Conservation (phyloP, 2,888 invertebrate genomes). For the Idaea aversata region DNA sequence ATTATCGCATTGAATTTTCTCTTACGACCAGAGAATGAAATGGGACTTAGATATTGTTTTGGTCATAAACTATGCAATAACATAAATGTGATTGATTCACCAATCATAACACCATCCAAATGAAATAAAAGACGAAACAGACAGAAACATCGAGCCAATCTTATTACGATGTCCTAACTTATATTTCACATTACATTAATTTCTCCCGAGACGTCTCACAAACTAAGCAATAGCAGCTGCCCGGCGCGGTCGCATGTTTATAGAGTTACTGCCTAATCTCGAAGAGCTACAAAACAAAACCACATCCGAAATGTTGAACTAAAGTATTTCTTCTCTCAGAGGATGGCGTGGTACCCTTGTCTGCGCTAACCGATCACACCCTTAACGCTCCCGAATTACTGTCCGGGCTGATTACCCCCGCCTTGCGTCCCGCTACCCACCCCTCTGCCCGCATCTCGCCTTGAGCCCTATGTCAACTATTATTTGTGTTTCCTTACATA, state of each 20-base stretch:
- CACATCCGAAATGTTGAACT: conserved; percentile 77
- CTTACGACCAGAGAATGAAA: background rate
- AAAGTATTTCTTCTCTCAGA: conserved; percentile 78
- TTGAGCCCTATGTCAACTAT: conserved; percentile 69
- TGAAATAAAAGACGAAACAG: conserved; percentile 57
- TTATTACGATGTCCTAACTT: conserved; percentile 65
- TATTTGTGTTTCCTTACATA: conserved; percentile 76
- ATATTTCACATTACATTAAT: conserved; percentile 74
- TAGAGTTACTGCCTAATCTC: conserved; percentile 77
- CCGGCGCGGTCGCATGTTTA: conserved; percentile 70
- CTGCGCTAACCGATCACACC: conserved; percentile 78
- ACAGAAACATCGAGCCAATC: conserved; percentile 66
- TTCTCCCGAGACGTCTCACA: conserved; percentile 74
- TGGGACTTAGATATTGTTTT: background rate
- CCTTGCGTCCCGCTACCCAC: conserved; percentile 39
- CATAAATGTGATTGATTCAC: conserved; percentile 38
- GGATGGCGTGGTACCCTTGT: conserved; percentile 76
- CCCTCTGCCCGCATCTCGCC: conserved; percentile 43
- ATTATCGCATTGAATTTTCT: background rate
- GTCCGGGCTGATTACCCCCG: conserved; percentile 74
- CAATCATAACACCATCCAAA: conserved; percentile 44
- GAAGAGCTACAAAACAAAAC: conserved; percentile 79
- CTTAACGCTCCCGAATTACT: conserved; percentile 78
- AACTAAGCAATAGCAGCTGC: conserved; percentile 73
- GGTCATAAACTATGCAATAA: conserved; percentile 27